These are phyloP conservation scores for Pipistrellus pipistrellus DNA, from an alignment of 2,797 vertebrate genomes.

Conservation along the genomic window DNA sequence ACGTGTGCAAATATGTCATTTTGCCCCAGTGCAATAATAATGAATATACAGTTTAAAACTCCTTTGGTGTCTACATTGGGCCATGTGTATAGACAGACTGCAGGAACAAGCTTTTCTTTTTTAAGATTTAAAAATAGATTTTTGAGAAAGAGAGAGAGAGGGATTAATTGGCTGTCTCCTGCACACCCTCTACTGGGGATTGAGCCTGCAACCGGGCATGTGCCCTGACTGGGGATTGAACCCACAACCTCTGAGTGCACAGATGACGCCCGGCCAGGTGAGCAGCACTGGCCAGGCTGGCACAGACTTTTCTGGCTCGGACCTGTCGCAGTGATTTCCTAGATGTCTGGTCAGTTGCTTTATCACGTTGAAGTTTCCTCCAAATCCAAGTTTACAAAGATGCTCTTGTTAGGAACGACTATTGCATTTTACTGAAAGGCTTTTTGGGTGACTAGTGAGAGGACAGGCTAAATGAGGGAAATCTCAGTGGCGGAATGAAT, in stretches of 20 bases:
- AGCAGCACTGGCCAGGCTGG: too few relatives aligned
- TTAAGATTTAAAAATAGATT: not conserved
- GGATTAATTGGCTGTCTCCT: too few relatives aligned
- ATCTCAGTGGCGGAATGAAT: not conserved
- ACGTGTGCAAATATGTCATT: not conserved
- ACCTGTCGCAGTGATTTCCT: not conserved
- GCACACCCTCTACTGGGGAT: too few relatives aligned
- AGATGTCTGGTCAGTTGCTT: not conserved
- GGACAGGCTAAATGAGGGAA: not conserved
- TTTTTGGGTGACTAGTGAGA: not conserved
- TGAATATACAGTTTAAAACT: not conserved
- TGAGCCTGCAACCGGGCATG: too few relatives aligned
- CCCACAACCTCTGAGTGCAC: too few relatives aligned
- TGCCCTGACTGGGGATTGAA: too few relatives aligned
- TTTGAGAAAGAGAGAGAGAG: not conserved
- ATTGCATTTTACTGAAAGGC: constrained; percentile 18
- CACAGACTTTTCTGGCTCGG: not conserved
- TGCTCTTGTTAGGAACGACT: constrained; percentile 28
- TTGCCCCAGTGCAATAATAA: constrained; percentile 16
- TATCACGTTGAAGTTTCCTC: not conserved
- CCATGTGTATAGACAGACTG: not conserved
- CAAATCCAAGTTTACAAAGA: constrained; percentile 21
- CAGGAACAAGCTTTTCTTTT: not conserved
- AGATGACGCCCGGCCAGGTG: too few relatives aligned
- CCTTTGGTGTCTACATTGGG: not conserved